A percentile compares a stretch with the other conserved stretches of the same genome.
These are phyloP conservation scores for Kryptolebias ocellatus DNA, from an alignment of 2,797 vertebrate species.

Conservation along the genomic window DNA sequence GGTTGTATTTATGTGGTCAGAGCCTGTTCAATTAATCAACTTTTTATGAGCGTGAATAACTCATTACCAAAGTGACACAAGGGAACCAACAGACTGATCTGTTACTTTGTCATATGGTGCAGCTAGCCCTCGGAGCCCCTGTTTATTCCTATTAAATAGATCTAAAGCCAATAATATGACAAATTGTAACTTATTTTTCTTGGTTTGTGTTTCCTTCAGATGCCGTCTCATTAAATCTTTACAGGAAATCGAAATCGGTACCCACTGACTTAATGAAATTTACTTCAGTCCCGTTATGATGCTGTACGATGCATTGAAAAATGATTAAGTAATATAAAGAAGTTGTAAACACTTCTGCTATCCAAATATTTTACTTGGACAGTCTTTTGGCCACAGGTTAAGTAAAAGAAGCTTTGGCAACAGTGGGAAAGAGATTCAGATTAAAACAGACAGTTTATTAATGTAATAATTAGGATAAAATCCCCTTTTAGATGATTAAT, in stretches of 20 bases:
- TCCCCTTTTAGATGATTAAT: constrained; percentile 50
- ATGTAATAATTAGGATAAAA: constrained; percentile 49
- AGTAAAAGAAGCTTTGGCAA: constrained; percentile 35
- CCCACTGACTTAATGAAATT: constrained; percentile 24
- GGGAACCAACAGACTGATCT: constrained; percentile 26
- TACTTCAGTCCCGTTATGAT: constrained; percentile 9
- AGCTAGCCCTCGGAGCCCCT: constrained; percentile 1
- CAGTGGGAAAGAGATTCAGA: constrained; percentile 35
- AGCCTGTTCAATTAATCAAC: constrained; percentile 58
- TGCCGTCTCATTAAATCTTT: constrained; percentile 21
- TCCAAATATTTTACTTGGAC: constrained; percentile 54
- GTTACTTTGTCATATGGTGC: constrained; percentile 12
- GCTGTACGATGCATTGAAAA: constrained; percentile 30
- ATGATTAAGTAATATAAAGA: constrained; percentile 49
- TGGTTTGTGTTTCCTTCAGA: background rate
- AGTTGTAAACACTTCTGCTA: constrained; percentile 60
- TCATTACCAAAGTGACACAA: constrained; percentile 38
- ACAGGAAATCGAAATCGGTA: constrained; percentile 23
- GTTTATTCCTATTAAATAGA: background rate
- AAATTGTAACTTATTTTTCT: constrained; percentile 2
- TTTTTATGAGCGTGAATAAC: constrained; percentile 56
- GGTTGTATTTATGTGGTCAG: constrained; percentile 31
- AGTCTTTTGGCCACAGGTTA: constrained; percentile 47
- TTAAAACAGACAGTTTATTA: constrained; percentile 46
- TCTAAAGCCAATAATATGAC: constrained; percentile 4